Percentiles rank a stretch among this genome's conserved stretches.
Evolutionary conservation across 2,113 vertebrate genomes (phyloP).

Genomic region (Callionymus lyra): DNA sequence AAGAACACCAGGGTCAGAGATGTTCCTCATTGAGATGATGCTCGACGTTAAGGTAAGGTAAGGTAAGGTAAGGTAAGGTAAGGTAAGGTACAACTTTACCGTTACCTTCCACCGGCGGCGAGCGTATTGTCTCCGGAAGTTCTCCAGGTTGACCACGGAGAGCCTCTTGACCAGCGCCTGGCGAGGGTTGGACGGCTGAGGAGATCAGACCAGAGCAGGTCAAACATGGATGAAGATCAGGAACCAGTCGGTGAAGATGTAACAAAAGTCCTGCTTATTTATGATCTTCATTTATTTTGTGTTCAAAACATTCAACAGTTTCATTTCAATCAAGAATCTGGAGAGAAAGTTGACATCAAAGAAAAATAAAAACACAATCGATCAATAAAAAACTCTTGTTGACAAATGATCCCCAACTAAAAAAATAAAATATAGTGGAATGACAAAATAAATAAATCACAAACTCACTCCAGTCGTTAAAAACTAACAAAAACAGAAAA

Average conservation of each 20-base stretch:
- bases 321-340: neutral
- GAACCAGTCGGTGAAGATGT: too few relatives aligned
- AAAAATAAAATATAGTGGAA: constrained; percentile 13
- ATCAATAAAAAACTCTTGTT: neutral
- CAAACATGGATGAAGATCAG: neutral
- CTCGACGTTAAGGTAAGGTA: too few relatives aligned
- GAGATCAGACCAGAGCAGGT: constrained; percentile 7
- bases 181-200: constrained; percentile 76
- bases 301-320: too few relatives aligned
- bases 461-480: too few relatives aligned
- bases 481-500: too few relatives aligned
- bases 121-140: constrained; percentile 85
- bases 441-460: constrained; percentile 21
- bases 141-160: constrained; percentile 87
- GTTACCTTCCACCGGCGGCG: constrained; percentile 91
- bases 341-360: constrained; percentile 24
- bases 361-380: constrained; percentile 5
- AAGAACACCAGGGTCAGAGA: too few relatives aligned
- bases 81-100: too few relatives aligned
- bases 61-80: too few relatives aligned
- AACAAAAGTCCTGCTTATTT: too few relatives aligned
- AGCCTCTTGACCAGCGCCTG: constrained; percentile 84
- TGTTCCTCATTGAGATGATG: too few relatives aligned
- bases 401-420: constrained; percentile 2
- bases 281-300: too few relatives aligned